Base-by-base conservation (phyloP, 2,797 vertebrate genomes). In the Xerus rutilus region DNA sequence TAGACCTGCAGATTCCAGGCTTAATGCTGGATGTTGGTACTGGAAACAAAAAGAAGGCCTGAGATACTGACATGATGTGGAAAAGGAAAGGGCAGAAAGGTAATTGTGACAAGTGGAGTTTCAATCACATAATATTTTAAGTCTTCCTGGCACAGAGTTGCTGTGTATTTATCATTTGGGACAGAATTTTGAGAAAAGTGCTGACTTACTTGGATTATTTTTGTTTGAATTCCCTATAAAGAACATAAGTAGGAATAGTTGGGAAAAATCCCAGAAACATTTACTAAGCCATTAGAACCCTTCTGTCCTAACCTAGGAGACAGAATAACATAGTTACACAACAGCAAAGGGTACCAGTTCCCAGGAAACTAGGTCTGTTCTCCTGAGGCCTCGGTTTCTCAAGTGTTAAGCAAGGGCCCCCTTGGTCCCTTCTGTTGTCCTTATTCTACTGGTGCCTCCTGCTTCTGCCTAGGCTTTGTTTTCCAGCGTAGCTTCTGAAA, bases 401-500 rank as follows among this genome's bases (percentile, higher is more conserved):
- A 62, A 10, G 81, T 54, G 11, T 35, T 70, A 28, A 67, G 32
- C 0, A 77, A 78, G 65, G 65, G 62, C 28, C 54, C 12, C 45
- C 81, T 23, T 17, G 25, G 5, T 69, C 62, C 70, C 62, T 15
- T 21, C 47, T 14, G 6, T n/a, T 32, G 13, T 54, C 62, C 3
- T 43, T 52, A 13, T 23, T 62, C 54, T 69, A 13, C 72, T 30
- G 20, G 59, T 54, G 11, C 65, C 30, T 32, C 21, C 89, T 59
- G 57, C 69, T 70, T 59, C 67, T 67, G n/a, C 20, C 30, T 81
- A 88, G 90, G 49, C 85, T 85, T 89, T 96, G 84, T 96, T 94
- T 97, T 95, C 57, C 52, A 78, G 73, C 45, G 69, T 30, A 25
- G 67, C 86, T 88, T 93, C 64, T 92, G 88, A 94, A 97, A 97